phyloP scores from a whole-genome alignment of 2,113 vertebrate species.

The Synodontis membranacea region DNA sequence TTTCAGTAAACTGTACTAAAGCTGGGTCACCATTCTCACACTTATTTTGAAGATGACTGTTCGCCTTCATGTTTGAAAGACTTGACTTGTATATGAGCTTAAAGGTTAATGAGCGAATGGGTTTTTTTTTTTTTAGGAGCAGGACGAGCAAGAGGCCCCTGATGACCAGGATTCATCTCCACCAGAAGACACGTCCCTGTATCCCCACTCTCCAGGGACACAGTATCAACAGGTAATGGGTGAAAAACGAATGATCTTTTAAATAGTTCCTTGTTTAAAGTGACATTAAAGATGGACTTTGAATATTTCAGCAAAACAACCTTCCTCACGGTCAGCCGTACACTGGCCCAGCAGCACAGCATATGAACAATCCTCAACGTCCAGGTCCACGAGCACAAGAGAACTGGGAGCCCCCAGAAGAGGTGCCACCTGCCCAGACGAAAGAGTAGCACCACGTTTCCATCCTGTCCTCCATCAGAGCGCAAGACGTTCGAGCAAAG shows the following conservation, averaged over 20 bases:
- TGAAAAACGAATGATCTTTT: too few relatives aligned
- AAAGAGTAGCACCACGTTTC: constrained; percentile 85
- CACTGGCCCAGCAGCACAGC: constrained; percentile 96
- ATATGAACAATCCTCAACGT: constrained; percentile 99
- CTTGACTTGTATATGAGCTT: not conserved
- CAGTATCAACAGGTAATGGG: constrained; percentile 91
- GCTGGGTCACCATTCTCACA: not conserved
- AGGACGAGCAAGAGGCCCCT: constrained; percentile 95
- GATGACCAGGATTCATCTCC: constrained; percentile 97
- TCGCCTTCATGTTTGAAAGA: not conserved
- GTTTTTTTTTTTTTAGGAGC: constrained; percentile 81
- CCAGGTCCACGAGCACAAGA: constrained; percentile 97
- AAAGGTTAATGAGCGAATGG: not conserved
- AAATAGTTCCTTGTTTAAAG: not conserved
- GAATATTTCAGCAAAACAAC: constrained; percentile 81
- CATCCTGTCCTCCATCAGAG: constrained; percentile 75
- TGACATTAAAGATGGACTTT: not conserved
- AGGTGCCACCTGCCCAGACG: constrained; percentile 86
- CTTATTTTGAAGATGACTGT: not conserved
- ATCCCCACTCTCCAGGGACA: constrained; percentile 94
- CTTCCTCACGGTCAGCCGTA: constrained; percentile 98
- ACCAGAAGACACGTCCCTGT: constrained; percentile 95
- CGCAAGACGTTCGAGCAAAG: constrained; percentile 63
- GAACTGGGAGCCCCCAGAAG: constrained; percentile 94
- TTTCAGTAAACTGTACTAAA: not conserved